phyloP scores from a whole-genome alignment of 2,113 vertebrate genomes.

The Ptilorrhoa leucosticta region DNA sequence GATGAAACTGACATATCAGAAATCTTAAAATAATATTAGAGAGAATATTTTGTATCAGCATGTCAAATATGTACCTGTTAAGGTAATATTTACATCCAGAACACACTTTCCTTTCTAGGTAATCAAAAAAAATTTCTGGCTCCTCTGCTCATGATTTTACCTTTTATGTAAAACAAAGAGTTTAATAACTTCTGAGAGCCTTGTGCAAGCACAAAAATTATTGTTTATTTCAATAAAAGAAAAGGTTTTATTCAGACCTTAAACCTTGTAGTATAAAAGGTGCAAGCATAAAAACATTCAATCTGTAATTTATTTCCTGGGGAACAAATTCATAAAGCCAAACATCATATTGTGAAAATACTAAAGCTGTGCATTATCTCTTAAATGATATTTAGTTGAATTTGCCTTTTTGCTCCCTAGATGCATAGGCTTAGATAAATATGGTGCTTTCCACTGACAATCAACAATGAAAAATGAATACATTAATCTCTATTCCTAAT shows the following conservation, averaged over 20 bases:
- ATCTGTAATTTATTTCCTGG: background rate
- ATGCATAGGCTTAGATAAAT: background rate
- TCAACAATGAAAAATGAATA: background rate
- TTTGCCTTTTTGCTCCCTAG: rapidly evolving
- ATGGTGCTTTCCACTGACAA: background rate
- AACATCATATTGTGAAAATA: background rate
- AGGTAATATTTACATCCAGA: background rate
- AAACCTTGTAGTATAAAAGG: background rate
- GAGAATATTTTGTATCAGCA: background rate
- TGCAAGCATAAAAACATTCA: background rate
- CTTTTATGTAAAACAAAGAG: background rate
- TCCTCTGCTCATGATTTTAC: background rate
- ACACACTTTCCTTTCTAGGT: background rate
- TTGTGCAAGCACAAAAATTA: rapidly evolving
- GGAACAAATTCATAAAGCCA: background rate
- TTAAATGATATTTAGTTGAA: background rate
- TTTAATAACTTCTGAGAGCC: background rate
- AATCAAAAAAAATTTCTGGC: rapidly evolving
- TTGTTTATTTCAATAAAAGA: background rate
- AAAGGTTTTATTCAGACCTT: background rate
- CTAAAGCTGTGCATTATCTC: background rate
- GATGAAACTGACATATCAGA: background rate
- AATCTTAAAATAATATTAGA: background rate
- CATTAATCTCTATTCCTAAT: background rate
- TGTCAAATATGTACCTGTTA: background rate